A percentile compares a stretch with the other conserved stretches of the same genome.
These are phyloP conservation scores for Metacarcinus magister DNA, from an alignment of 2,888 invertebrate genomes.

Conservation along the genomic window DNA sequence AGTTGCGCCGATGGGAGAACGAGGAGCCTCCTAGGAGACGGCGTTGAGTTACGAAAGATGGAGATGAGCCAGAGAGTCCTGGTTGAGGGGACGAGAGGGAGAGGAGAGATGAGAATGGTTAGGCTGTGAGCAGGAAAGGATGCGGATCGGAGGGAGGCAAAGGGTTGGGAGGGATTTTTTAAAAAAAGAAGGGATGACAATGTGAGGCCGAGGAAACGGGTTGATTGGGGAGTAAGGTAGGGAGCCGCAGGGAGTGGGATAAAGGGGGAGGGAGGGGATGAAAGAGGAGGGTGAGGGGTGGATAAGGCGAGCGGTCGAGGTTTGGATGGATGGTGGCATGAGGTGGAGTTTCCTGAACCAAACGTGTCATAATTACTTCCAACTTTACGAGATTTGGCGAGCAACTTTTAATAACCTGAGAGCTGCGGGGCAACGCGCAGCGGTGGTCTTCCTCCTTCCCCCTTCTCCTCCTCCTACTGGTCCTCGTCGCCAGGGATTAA, in stretches of 20 bases:
- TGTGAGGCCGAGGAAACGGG: conserved; percentile 3
- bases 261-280: no score
- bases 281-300: conserved; percentile 34
- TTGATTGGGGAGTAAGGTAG: not conserved
- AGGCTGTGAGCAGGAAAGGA: not conserved
- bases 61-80: conserved; percentile 29
- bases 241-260: not conserved
- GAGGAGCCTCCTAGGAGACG: no score
- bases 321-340: conserved; percentile 1
- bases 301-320: conserved; percentile 16
- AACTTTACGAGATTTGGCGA: not conserved
- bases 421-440: not conserved
- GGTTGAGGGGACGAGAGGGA: not conserved
- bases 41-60: no score
- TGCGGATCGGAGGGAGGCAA: not conserved
- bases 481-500: not conserved
- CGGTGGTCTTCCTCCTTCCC: not conserved
- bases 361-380: not conserved
- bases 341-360: not conserved
- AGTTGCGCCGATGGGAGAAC: no score
- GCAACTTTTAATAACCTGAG: not conserved
- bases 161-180: not conserved
- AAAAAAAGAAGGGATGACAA: not conserved
- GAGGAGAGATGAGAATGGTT: not conserved
- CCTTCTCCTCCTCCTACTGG: not conserved